Conservation (phyloP, 2,797 vertebrate genomes). For the Melanotaenia pygmaea region DNA sequence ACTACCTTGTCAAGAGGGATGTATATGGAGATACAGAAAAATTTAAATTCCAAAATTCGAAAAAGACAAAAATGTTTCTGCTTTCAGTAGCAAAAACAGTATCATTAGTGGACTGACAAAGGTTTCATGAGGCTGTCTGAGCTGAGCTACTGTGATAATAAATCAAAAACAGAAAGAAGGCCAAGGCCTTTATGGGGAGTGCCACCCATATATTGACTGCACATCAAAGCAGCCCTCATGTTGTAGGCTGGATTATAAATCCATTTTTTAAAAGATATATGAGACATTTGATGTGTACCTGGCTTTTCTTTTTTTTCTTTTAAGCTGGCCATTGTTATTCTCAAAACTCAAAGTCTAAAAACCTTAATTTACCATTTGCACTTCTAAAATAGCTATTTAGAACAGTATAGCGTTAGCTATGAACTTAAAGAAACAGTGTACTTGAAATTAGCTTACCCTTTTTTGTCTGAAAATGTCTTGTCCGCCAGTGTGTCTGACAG, state of each 20-base stretch:
- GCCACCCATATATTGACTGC: conserved; percentile 84
- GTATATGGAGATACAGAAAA: conserved; percentile 12
- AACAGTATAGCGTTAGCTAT: conserved; percentile 19
- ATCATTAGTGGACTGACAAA: conserved; percentile 85
- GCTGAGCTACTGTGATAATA: conserved; percentile 81
- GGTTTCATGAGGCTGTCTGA: conserved; percentile 85
- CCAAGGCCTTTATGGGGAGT: conserved; percentile 83
- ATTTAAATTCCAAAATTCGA: conserved; percentile 26
- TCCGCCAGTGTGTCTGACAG: conserved; percentile 56
- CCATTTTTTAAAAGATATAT: conserved; percentile 70
- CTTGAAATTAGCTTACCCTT: conserved; percentile 76
- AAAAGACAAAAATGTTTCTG: conserved; percentile 63
- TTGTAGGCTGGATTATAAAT: conserved; percentile 72
- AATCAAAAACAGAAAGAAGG: conserved; percentile 85
- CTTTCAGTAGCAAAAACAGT: conserved; percentile 81
- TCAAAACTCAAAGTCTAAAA: conserved; percentile 22
- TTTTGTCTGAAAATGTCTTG: conserved; percentile 66
- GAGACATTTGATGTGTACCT: conserved; percentile 56
- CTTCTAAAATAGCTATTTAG: conserved; percentile 7
- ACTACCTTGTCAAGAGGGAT: background rate
- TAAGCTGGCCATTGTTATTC: conserved; percentile 14
- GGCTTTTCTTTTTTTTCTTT: conserved; percentile 26
- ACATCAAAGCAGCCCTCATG: conserved; percentile 72
- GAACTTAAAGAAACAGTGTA: conserved; percentile 17
- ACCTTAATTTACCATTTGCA: background rate